phyloP scores from a whole-genome alignment of 2,113 vertebrate species.

The Callospermophilus lateralis region DNA sequence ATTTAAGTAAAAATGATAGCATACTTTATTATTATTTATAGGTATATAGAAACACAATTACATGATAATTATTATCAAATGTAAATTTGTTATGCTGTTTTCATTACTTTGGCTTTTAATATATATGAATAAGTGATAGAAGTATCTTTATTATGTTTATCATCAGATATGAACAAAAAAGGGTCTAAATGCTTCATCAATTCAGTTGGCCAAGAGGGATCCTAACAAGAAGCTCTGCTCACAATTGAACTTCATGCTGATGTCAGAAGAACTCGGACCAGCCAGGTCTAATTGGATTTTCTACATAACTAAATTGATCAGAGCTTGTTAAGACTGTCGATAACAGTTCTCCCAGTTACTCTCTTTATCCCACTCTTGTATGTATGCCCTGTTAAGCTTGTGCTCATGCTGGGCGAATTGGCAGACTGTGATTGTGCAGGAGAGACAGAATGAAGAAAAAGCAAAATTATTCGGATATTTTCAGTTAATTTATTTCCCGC shows the following conservation, averaged over 20 bases:
- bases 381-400: conserved; percentile 34
- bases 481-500: neutral
- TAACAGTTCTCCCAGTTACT: conserved; percentile 8
- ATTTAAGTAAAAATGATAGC: conserved; percentile 4
- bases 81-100: neutral
- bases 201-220: neutral
- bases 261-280: neutral
- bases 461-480: neutral
- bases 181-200: conserved; percentile 26
- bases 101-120: neutral
- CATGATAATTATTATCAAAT: neutral
- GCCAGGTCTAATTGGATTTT: conserved; percentile 66
- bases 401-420: conserved; percentile 46
- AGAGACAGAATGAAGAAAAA: neutral
- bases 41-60: neutral
- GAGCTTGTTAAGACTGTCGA: conserved; percentile 65
- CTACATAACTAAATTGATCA: conserved; percentile 60
- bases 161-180: neutral
- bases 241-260: neutral
- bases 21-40: neutral
- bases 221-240: neutral
- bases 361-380: neutral
- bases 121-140: neutral
- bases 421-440: conserved; percentile 14
- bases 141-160: neutral